phyloP scores from a whole-genome alignment of 2,113 vertebrate species.

The Melozone crissalis region DNA sequence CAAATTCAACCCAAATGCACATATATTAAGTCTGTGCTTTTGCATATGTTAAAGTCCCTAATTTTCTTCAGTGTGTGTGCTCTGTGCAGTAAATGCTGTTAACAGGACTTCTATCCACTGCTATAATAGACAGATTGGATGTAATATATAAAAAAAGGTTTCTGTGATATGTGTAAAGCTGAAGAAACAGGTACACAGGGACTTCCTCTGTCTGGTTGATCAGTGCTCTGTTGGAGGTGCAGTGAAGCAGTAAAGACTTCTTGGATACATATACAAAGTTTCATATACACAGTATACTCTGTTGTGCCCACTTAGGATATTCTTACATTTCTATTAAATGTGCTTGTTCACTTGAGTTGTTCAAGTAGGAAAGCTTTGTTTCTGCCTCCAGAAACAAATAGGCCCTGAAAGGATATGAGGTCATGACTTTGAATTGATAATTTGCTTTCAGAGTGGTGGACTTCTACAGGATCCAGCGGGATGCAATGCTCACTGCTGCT shows the following conservation, averaged over 20 bases:
- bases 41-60: not conserved
- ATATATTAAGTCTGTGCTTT: not conserved
- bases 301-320: not conserved
- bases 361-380: not conserved
- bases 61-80: not conserved
- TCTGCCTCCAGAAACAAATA: not conserved
- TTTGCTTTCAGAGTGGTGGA: constrained; percentile 80
- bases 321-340: not conserved
- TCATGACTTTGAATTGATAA: not conserved
- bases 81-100: not conserved
- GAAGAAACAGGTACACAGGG: not conserved
- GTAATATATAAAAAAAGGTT: not conserved
- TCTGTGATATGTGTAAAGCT: not conserved
- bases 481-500: constrained; percentile 87
- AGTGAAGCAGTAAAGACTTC: not conserved
- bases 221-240: not conserved
- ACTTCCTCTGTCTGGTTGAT: not conserved
- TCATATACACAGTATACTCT: not conserved
- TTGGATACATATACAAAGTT: not conserved
- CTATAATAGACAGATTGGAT: not conserved
- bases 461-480: constrained; percentile 87
- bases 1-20: not conserved
- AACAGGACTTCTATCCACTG: not conserved
- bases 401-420: not conserved
- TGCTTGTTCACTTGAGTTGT: not conserved